These are phyloP conservation scores for Varroa destructor DNA, from an alignment of 1,140 invertebrate genomes.

Conservation along the genomic window DNA sequence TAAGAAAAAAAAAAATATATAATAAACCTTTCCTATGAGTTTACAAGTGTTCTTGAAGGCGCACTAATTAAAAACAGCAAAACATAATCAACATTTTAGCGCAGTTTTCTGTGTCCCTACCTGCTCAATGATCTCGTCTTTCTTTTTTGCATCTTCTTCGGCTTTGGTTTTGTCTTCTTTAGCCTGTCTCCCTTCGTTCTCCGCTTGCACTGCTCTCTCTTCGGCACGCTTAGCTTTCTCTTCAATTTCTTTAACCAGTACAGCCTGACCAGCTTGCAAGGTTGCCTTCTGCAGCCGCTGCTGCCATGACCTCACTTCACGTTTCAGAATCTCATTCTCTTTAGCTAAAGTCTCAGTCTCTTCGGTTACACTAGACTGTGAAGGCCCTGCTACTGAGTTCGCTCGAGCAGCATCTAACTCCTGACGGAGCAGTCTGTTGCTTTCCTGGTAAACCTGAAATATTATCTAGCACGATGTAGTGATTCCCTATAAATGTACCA, in stretches of 20 bases:
- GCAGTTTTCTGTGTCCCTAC: too few species aligned
- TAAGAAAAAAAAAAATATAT: too few species aligned
- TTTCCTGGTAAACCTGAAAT: conserved; percentile 5
- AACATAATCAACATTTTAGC: too few species aligned
- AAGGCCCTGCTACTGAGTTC: background rate
- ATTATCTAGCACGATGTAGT: too few species aligned
- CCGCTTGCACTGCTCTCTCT: background rate
- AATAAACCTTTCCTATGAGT: too few species aligned
- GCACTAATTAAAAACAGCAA: too few species aligned
- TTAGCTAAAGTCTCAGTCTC: background rate
- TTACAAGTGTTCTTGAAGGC: too few species aligned
- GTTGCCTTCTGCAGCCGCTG: conserved; percentile 18
- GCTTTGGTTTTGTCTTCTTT: conserved; percentile 11
- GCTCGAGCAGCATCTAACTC: conserved; percentile 6
- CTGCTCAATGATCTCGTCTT: background rate
- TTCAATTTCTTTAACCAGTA: background rate
- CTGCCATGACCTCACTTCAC: conserved; percentile 19
- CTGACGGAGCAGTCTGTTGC: conserved; percentile 16
- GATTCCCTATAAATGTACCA: too few species aligned
- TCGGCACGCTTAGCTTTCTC: conserved; percentile 10
- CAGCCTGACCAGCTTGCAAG: background rate
- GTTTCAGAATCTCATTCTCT: conserved; percentile 21
- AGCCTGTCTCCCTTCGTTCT: background rate
- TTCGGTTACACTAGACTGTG: background rate
- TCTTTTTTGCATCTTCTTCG: conserved; percentile 15